These are phyloP conservation scores for Philopotamus ludificatus DNA, from an alignment of 1,140 invertebrate genomes.

Conservation along the genomic window DNA sequence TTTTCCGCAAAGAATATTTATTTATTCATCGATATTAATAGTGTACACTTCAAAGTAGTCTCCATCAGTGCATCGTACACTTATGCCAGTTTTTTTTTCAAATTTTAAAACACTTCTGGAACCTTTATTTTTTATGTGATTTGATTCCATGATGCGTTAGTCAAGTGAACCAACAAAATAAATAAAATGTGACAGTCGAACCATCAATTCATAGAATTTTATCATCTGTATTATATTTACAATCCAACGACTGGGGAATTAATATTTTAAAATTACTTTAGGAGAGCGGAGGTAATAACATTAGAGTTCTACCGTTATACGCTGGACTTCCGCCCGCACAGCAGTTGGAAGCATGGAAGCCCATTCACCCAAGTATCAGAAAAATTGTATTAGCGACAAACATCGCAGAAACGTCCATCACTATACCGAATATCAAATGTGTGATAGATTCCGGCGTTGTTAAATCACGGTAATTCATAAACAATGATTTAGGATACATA, in stretches of 20 bases:
- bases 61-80: too few relatives aligned
- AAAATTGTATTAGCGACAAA: conserved; percentile 97
- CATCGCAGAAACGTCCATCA: conserved; percentile 96
- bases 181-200: not conserved
- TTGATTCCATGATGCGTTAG: not conserved
- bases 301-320: conserved; percentile 81
- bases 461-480: conserved; percentile 68
- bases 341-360: conserved; percentile 77
- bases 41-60: too few relatives aligned
- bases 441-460: conserved; percentile 95
- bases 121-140: not conserved
- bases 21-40: too few relatives aligned
- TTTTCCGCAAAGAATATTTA: too few relatives aligned
- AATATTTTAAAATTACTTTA: conserved; percentile 13
- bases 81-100: too few relatives aligned
- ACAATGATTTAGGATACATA: not conserved
- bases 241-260: too few relatives aligned
- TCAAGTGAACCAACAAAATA: too few relatives aligned
- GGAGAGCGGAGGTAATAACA: conserved; percentile 37
- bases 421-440: conserved; percentile 90
- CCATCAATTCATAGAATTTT: not conserved
- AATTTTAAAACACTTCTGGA: too few relatives aligned
- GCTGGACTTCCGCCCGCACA: conserved; percentile 74
- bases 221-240: too few relatives aligned
- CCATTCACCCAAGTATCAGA: conserved; percentile 64